Evolutionary conservation across 2,888 invertebrate species (phyloP).

Genomic region (Apotomis capreana): DNA sequence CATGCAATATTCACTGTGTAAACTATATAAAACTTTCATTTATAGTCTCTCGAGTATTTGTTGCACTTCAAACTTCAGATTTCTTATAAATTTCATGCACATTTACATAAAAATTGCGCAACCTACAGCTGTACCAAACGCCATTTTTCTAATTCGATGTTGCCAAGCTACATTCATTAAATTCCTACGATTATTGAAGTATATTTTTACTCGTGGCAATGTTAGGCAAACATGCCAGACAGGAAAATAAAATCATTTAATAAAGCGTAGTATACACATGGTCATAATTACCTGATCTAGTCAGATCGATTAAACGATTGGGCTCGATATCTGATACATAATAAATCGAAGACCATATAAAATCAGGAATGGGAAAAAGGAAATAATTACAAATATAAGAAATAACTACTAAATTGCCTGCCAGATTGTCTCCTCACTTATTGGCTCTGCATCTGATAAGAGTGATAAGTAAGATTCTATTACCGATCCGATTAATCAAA

Average conservation of each 20-base stretch:
- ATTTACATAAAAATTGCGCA: constrained; percentile 83
- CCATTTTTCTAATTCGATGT: constrained; percentile 74
- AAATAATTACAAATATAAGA: no score
- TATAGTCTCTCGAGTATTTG: constrained; percentile 58
- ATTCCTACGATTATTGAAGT: constrained; percentile 16
- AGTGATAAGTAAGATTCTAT: neutral
- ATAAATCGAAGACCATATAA: no score
- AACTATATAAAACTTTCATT: constrained; percentile 63
- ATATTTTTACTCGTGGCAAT: constrained; percentile 21
- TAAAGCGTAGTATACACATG: no score
- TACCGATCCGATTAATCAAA: neutral
- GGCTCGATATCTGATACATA: no score
- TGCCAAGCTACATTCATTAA: constrained; percentile 49
- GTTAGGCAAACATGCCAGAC: neutral
- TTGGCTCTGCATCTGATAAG: no score
- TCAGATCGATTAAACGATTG: no score
- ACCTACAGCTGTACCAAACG: constrained; percentile 81
- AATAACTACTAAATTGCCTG: no score
- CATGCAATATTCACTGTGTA: constrained; percentile 58
- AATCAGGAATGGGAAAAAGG: no score
- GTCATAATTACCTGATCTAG: no score
- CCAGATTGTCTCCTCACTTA: no score
- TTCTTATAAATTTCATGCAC: constrained; percentile 69
- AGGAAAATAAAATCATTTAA: neutral
- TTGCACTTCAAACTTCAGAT: constrained; percentile 64